Conservation (phyloP, 37 sponge, comb jelly and placozoan species). For the Bolinopsis microptera region DNA sequence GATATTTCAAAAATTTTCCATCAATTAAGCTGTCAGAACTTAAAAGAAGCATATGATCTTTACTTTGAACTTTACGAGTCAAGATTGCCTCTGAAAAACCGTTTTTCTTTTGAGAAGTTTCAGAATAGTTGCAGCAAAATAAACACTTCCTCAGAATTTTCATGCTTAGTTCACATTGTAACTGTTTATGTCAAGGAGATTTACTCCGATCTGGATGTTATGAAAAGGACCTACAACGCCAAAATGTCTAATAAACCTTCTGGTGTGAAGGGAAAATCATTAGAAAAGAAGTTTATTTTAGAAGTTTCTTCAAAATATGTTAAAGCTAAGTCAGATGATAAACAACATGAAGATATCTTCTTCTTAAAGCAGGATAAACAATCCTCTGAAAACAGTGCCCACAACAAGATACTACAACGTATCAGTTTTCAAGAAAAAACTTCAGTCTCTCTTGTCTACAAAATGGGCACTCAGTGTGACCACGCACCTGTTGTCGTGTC, state of each 20-base stretch:
- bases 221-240: neutral
- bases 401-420: neutral
- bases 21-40: neutral
- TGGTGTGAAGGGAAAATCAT: neutral
- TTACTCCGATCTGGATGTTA: neutral
- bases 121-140: neutral
- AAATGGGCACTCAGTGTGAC: neutral
- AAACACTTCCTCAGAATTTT: neutral
- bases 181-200: neutral
- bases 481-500: neutral
- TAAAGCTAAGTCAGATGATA: conserved; percentile 9
- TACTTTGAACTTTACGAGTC: neutral
- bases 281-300: neutral
- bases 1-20: neutral
- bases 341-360: neutral
- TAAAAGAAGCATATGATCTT: conserved; percentile 8
- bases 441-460: neutral
- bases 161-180: conserved; percentile 8
- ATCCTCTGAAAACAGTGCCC: neutral
- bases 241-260: neutral
- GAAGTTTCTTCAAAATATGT: neutral
- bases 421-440: neutral
- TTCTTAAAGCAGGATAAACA: neutral
- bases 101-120: neutral
- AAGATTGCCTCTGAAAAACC: neutral